Evolutionary conservation across 2,113 vertebrate species (phyloP).

Genomic region (Genyomyrus donnyi): DNA sequence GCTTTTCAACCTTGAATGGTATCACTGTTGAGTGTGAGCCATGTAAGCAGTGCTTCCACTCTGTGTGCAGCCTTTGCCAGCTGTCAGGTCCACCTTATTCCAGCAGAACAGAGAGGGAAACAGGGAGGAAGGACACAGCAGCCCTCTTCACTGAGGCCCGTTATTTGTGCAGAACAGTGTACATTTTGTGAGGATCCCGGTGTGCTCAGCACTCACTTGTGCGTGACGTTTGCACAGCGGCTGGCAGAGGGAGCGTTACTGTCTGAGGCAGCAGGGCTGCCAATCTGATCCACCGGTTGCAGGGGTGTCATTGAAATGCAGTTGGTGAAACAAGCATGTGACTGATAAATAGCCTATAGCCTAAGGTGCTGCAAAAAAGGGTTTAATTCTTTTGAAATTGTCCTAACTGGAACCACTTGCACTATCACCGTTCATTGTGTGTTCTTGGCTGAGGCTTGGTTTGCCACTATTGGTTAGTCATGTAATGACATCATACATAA

Average conservation of each 20-base stretch:
- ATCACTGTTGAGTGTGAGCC: slow-evolving; percentile 41
- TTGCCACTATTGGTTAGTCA: neutral
- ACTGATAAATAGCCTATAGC: slow-evolving; percentile 17
- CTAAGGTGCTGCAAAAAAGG: too few relatives aligned
- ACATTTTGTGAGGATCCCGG: neutral
- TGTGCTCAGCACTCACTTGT: neutral
- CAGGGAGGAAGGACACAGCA: neutral
- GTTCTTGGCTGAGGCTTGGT: neutral
- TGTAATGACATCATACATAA: slow-evolving; percentile 12
- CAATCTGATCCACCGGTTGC: slow-evolving; percentile 43
- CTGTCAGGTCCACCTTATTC: slow-evolving; percentile 41
- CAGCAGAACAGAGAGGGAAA: neutral
- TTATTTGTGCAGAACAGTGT: neutral
- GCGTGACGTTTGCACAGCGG: slow-evolving; percentile 26
- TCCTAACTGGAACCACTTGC: slow-evolving; percentile 15
- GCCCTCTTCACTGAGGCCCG: neutral
- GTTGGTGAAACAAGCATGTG: slow-evolving; percentile 7
- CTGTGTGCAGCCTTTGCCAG: slow-evolving; percentile 48
- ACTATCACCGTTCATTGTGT: neutral
- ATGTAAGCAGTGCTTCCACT: slow-evolving; percentile 17
- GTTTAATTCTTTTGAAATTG: slow-evolving; percentile 11
- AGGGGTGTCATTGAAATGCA: slow-evolving; percentile 39
- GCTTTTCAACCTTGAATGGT: slow-evolving; percentile 53
- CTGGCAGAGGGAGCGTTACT: slow-evolving; percentile 41
- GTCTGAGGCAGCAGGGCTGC: slow-evolving; percentile 32